A percentile compares a stretch with the other conserved stretches of the same genome.
Conservation (phyloP, 2,888 invertebrate genomes). For the Lacanobia wlatinum region DNA sequence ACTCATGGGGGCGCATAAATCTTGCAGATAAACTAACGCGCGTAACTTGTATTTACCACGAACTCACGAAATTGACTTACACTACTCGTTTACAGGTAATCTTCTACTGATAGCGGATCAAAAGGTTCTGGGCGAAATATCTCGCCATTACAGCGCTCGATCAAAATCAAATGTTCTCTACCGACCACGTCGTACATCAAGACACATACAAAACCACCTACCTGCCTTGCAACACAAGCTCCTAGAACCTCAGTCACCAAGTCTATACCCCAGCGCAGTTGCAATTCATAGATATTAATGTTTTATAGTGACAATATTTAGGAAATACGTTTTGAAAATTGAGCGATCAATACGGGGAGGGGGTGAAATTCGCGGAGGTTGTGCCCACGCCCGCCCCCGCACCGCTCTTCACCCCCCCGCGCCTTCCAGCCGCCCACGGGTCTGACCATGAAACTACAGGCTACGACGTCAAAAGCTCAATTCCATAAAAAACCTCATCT, state of each 20-base stretch:
- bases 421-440: conserved; percentile 80
- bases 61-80: background rate
- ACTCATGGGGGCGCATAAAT: conserved; percentile 13
- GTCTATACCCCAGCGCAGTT: conserved; percentile 26
- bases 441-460: conserved; percentile 73
- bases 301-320: conserved; percentile 81
- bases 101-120: background rate
- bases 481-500: conserved; percentile 22
- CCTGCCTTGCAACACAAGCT: conserved; percentile 26
- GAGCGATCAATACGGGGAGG: conserved; percentile 86
- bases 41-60: background rate
- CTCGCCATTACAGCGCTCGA: conserved; percentile 18
- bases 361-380: conserved; percentile 80
- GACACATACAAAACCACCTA: conserved; percentile 27
- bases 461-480: conserved; percentile 63
- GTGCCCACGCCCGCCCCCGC: conserved; percentile 80
- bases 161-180: conserved; percentile 11
- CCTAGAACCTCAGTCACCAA: background rate
- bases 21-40: background rate
- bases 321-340: conserved; percentile 83
- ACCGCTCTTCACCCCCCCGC: conserved; percentile 64
- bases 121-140: background rate
- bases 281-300: conserved; percentile 52
- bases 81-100: background rate
- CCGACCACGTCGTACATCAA: background rate